Evolutionary conservation across 2,797 vertebrate genomes (phyloP).

Genomic region (Mionectes olivaceus): DNA sequence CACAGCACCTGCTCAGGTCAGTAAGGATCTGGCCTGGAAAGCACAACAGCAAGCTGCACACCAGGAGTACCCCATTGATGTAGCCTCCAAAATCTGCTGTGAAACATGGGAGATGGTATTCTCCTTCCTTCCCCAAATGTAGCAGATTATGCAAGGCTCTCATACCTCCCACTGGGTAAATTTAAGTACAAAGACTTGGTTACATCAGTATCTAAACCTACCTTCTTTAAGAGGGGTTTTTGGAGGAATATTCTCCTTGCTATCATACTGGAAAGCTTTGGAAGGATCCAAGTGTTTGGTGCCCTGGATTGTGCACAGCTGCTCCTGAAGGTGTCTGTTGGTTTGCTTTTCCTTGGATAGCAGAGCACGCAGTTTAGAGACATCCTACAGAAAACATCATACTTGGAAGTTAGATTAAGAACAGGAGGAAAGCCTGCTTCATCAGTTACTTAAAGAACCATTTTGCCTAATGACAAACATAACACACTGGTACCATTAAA

Average conservation of each 20-base stretch:
- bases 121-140: not conserved
- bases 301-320: slow-evolving; percentile 78
- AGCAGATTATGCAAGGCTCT: not conserved
- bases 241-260: slow-evolving; percentile 88
- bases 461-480: not conserved
- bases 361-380: slow-evolving; percentile 83
- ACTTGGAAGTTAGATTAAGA: not conserved
- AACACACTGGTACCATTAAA: not conserved
- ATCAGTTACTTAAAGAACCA: not conserved
- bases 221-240: slow-evolving; percentile 84
- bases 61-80: fast-evolving
- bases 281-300: slow-evolving; percentile 86
- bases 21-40: not conserved
- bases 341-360: slow-evolving; percentile 81
- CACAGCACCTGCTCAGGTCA: too few relatives aligned
- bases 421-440: not conserved
- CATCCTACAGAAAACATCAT: slow-evolving; percentile 79
- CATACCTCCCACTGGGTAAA: not conserved
- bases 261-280: slow-evolving; percentile 89
- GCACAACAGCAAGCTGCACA: fast-evolving
- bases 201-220: slow-evolving; percentile 33
- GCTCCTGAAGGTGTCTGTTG: slow-evolving; percentile 78
- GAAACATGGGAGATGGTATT: not conserved
- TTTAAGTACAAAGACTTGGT: not conserved
- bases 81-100: not conserved